phyloP scores from a whole-genome alignment of 2,113 vertebrate genomes.

The Brevimyrus niger region DNA sequence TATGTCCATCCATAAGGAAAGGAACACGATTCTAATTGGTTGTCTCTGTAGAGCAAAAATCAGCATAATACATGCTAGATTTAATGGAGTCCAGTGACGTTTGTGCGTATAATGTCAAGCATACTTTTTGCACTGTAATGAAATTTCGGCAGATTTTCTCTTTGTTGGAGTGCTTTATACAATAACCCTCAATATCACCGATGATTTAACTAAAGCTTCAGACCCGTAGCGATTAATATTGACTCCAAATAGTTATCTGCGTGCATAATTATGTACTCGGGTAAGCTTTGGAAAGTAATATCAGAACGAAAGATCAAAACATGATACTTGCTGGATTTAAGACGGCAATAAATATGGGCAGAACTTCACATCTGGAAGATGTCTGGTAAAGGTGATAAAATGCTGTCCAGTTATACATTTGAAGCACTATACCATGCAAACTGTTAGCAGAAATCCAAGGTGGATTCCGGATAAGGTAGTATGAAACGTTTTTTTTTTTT shows the following conservation, averaged over 20 bases:
- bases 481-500: background rate
- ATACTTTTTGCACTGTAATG: background rate
- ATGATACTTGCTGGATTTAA: background rate
- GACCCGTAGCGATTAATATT: background rate
- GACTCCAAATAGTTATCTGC: background rate
- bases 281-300: background rate
- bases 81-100: background rate
- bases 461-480: background rate
- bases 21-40: background rate
- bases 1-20: background rate
- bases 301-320: background rate
- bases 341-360: background rate
- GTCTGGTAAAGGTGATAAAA: background rate
- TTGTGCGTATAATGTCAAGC: background rate
- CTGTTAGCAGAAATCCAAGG: background rate
- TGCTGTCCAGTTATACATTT: background rate
- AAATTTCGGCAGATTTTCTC: background rate
- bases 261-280: background rate
- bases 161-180: background rate
- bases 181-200: background rate
- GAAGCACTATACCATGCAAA: background rate
- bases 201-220: background rate
- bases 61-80: background rate
- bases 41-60: background rate
- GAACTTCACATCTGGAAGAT: background rate